Percentiles rank a stretch among this genome's conserved stretches.
Evolutionary conservation across 2,888 invertebrate species (phyloP).

Genomic region (Odontocolon sp.): DNA sequence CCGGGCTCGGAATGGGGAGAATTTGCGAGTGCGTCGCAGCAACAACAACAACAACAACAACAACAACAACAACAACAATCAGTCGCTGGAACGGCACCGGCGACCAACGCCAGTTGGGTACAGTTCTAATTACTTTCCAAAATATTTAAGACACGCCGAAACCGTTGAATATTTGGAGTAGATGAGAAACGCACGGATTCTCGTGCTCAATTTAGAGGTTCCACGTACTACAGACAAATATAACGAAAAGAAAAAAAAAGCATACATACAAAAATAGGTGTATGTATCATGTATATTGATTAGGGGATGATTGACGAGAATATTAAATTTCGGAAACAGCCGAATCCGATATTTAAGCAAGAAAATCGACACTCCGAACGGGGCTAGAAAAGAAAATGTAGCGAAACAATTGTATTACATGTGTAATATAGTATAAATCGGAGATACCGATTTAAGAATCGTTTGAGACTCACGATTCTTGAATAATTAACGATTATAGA

Average conservation of each 20-base stretch:
- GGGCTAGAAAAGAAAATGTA: slow-evolving; percentile 36
- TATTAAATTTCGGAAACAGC: slow-evolving; percentile 32
- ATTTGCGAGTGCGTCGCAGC: slow-evolving; percentile 83
- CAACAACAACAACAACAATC: slow-evolving; percentile 64
- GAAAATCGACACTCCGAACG: background rate
- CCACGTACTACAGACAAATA: slow-evolving; percentile 24
- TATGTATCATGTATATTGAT: slow-evolving; percentile 48
- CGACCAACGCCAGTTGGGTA: slow-evolving; percentile 80
- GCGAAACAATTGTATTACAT: slow-evolving; percentile 29
- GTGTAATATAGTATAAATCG: too few relatives aligned
- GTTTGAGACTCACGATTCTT: too few relatives aligned
- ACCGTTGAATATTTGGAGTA: slow-evolving; percentile 35
- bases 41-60: slow-evolving; percentile 63
- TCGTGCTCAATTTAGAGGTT: slow-evolving; percentile 43
- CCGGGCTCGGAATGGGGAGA: slow-evolving; percentile 89
- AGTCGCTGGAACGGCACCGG: slow-evolving; percentile 64
- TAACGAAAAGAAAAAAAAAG: slow-evolving; percentile 24
- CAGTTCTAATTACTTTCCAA: slow-evolving; percentile 76
- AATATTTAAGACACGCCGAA: slow-evolving; percentile 31
- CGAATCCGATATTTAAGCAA: slow-evolving; percentile 7
- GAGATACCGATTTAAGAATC: too few relatives aligned
- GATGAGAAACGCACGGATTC: slow-evolving; percentile 43
- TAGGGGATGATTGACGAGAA: slow-evolving; percentile 20
- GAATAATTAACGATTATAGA: background rate
- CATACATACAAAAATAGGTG: slow-evolving; percentile 45